Base-by-base conservation (phyloP, 2,797 vertebrate genomes). In the Lithobates sylvaticus region DNA sequence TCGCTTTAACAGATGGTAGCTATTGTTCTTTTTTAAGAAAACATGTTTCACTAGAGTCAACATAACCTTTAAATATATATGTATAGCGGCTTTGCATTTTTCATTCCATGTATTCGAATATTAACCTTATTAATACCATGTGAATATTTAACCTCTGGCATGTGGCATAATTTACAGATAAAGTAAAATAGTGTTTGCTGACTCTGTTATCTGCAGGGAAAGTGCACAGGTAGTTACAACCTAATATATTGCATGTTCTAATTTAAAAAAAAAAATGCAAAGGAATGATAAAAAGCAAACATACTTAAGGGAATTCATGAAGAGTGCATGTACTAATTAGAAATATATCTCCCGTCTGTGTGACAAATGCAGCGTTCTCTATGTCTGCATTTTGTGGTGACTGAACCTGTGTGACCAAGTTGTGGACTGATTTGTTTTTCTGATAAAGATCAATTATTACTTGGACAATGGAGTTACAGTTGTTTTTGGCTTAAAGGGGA, bases 11-110 rank as follows among this genome's bases (percentile, higher is more conserved):
- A 79, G 50, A 85, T 84, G 76, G 69, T 47, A 67, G 79, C 36
- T 79, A 73, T 73, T 78, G 76, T 79, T 27, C 61, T 73, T 58
- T 69, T 64, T 85, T 85, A 79, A 23, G 34, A 85, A 78, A 79
- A 65, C 76, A 79, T 85, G 76, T 73, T 74, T 73, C 39, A 79
- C 27, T 16, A 73, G 58, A 77, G 36, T 79, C 16, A 73, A 61
- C 67, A 84, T 67, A 74, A 68, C 69, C 39, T 79, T 65, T 79
- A 85, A 74, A 79, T 74, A 79, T 6, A 74, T 27, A 64, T 61
- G 61, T 44, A 27, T 72, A 34, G 18, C 13, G 23, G 18, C 78
- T 58, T 70, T 84, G n/a, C 34, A 32, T 78, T 77, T 58, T 29
- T 29, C 47, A 50, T 29, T 64, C 26, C 67, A 65, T 76, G 44